Conservation (phyloP, 2,113 vertebrate genomes). For the Centropus unirufus region DNA sequence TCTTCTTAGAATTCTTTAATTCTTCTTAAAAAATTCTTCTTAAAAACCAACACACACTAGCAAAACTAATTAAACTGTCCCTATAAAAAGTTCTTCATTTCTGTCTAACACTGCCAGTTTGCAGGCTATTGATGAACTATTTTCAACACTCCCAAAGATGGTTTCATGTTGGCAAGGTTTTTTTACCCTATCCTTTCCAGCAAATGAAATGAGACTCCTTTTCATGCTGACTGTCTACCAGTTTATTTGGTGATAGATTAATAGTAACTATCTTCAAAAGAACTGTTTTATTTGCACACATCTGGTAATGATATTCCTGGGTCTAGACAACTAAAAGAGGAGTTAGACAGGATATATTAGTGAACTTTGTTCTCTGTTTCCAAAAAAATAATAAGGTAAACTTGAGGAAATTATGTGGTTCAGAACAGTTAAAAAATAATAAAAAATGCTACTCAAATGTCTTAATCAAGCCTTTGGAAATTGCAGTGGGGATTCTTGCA, state of each 20-base stretch:
- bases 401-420: not conserved
- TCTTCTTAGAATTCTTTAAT: too few relatives aligned
- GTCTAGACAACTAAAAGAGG: not conserved
- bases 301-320: slow-evolving; percentile 3
- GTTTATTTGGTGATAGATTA: slow-evolving; percentile 20
- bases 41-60: not conserved
- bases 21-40: not conserved
- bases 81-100: not conserved
- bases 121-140: slow-evolving; percentile 10
- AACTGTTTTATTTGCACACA: not conserved
- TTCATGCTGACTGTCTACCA: not conserved
- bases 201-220: slow-evolving; percentile 23
- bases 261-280: slow-evolving; percentile 14
- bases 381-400: not conserved
- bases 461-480: not conserved
- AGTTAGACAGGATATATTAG: not conserved
- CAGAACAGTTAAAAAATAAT: not conserved
- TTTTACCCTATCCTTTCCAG: not conserved
- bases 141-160: not conserved
- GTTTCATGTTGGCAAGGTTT: not conserved
- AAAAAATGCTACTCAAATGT: not conserved
- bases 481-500: not conserved
- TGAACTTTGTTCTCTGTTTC: not conserved
- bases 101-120: slow-evolving; percentile 6
- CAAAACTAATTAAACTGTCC: not conserved